Conservation (phyloP, 23 tunicate genomes). For the Styela plicata region DNA sequence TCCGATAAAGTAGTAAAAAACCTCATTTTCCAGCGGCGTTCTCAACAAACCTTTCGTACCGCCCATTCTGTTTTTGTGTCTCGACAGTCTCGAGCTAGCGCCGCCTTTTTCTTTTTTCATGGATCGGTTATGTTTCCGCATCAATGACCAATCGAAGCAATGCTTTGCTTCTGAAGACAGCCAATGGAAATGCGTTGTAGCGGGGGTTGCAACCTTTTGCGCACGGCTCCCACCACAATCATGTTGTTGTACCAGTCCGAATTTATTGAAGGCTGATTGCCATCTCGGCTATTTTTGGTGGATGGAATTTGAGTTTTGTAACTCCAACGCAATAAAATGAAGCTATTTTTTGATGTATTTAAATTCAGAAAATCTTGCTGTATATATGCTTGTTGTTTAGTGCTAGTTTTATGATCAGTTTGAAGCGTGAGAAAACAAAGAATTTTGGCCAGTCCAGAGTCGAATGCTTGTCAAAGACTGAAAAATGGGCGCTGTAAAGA, state of each 20-base stretch:
- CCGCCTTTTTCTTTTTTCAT: constrained; percentile 32
- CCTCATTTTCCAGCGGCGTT: not conserved
- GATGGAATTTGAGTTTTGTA: not conserved
- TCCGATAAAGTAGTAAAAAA: not conserved
- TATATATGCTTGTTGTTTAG: no score
- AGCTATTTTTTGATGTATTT: no score
- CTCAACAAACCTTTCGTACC: not conserved
- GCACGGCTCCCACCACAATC: constrained; percentile 85
- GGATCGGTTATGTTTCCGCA: constrained; percentile 10
- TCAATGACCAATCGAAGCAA: constrained; percentile 45
- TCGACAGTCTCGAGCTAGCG: not conserved
- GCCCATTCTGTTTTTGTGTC: constrained; percentile 18
- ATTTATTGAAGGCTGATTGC: not conserved
- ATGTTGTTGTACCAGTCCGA: constrained; percentile 78
- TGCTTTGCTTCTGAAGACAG: constrained; percentile 19
- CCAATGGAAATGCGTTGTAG: constrained; percentile 47
- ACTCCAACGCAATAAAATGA: no score
- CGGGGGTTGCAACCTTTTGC: constrained; percentile 95
- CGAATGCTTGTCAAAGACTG: no score
- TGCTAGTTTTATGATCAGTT: no score
- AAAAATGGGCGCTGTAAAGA: no score
- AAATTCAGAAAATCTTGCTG: no score
- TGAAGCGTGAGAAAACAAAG: no score
- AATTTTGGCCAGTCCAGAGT: no score
- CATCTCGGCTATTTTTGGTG: not conserved